Evolutionary conservation across 2,888 invertebrate genomes (phyloP).

Genomic region (Torymus auratus): DNA sequence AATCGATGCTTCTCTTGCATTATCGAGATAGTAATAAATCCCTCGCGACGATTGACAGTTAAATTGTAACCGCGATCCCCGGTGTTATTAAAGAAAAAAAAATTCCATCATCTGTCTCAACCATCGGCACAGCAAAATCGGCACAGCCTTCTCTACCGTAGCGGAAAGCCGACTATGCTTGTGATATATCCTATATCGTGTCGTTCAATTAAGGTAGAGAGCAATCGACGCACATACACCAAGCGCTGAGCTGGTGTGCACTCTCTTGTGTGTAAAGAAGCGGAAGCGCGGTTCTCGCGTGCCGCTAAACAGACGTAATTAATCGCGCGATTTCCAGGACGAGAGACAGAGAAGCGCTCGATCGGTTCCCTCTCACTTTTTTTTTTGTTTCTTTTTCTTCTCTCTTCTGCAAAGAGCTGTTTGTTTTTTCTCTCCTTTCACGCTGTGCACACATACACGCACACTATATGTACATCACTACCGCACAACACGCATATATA

Average conservation of each 20-base stretch:
- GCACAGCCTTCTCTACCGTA: not conserved
- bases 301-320: constrained; percentile 34
- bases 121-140: too few species aligned
- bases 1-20: not conserved
- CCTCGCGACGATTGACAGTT: not conserved
- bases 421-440: not conserved
- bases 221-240: not conserved
- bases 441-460: too few species aligned
- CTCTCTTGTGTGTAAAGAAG: too few species aligned
- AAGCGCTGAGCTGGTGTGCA: too few species aligned
- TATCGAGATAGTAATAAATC: not conserved
- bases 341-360: constrained; percentile 20
- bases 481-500: too few species aligned
- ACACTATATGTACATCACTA: too few species aligned
- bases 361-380: not conserved
- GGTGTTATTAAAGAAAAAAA: too few species aligned
- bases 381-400: not conserved
- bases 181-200: not conserved
- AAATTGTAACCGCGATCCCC: too few species aligned
- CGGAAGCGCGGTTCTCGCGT: constrained; percentile 22
- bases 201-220: constrained; percentile 17
- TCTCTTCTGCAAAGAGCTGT: constrained; percentile 16
- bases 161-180: not conserved
- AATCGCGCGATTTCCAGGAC: constrained; percentile 34
- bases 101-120: too few species aligned